Evolutionary conservation across 2,113 vertebrate species (phyloP).

Genomic region (Phaethornis superciliosus): DNA sequence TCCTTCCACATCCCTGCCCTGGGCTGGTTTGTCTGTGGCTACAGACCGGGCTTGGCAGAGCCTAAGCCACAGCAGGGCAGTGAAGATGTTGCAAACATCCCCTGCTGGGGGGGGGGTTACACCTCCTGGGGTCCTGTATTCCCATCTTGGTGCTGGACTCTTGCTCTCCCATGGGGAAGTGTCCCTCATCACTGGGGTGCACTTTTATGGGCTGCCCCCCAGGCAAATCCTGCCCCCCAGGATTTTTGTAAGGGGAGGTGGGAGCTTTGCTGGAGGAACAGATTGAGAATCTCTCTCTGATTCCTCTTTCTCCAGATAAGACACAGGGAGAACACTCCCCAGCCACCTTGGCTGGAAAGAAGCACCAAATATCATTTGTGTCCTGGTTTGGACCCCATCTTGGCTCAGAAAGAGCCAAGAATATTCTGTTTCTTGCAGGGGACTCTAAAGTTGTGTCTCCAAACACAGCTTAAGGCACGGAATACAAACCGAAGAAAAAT

Average conservation of each 20-base stretch:
- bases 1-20: background rate
- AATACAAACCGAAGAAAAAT: background rate
- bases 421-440: background rate
- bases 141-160: background rate
- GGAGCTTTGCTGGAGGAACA: background rate
- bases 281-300: too few relatives aligned
- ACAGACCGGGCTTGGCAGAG: background rate
- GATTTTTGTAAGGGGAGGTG: background rate
- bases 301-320: background rate
- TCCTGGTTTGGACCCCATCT: background rate
- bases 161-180: background rate
- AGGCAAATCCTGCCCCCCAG: too few relatives aligned
- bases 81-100: background rate
- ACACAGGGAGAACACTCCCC: background rate
- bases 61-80: rapidly evolving
- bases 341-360: background rate
- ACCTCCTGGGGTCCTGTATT: background rate
- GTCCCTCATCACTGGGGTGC: background rate
- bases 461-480: background rate
- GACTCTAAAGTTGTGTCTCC: background rate
- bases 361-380: background rate
- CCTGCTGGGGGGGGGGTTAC: background rate
- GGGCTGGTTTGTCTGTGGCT: background rate
- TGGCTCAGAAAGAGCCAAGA: background rate
- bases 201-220: too few relatives aligned